These are phyloP conservation scores for Neocrepidodera transversa DNA, from an alignment of 2,888 invertebrate genomes.

Conservation along the genomic window DNA sequence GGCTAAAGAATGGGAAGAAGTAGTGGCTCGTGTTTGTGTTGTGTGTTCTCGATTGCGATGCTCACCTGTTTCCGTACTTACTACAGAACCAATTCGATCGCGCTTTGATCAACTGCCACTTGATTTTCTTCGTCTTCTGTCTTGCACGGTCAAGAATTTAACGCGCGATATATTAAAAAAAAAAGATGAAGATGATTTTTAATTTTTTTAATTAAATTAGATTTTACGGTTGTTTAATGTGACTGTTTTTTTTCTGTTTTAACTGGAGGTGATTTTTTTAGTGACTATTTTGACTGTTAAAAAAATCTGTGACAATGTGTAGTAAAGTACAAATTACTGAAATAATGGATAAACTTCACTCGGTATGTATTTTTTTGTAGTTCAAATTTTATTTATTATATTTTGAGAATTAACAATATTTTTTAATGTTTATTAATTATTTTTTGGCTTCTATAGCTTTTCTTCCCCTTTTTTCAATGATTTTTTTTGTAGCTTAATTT, in stretches of 20 bases:
- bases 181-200: not conserved
- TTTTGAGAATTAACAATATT: too few species aligned
- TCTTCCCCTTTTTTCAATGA: too few species aligned
- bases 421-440: too few species aligned
- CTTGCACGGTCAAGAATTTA: conserved; percentile 1
- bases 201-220: too few species aligned
- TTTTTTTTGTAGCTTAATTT: too few species aligned
- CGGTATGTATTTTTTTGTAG: conserved; percentile 68
- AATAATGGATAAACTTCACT: conserved; percentile 77
- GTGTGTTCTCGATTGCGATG: conserved; percentile 22
- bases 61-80: conserved; percentile 36
- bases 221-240: not conserved
- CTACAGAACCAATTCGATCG: conserved; percentile 32
- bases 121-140: conserved; percentile 1
- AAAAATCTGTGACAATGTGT: conserved; percentile 63
- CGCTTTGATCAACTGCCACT: conserved; percentile 19
- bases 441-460: too few species aligned
- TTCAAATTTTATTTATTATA: too few species aligned
- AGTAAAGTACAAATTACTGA: conserved; percentile 75
- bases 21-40: conserved; percentile 34
- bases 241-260: not conserved
- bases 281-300: too few species aligned
- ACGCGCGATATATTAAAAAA: not conserved
- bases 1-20: conserved; percentile 23
- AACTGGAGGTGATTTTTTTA: not conserved